phyloP scores from a whole-genome alignment of 2,113 vertebrate genomes.

The Haemorhous mexicanus region DNA sequence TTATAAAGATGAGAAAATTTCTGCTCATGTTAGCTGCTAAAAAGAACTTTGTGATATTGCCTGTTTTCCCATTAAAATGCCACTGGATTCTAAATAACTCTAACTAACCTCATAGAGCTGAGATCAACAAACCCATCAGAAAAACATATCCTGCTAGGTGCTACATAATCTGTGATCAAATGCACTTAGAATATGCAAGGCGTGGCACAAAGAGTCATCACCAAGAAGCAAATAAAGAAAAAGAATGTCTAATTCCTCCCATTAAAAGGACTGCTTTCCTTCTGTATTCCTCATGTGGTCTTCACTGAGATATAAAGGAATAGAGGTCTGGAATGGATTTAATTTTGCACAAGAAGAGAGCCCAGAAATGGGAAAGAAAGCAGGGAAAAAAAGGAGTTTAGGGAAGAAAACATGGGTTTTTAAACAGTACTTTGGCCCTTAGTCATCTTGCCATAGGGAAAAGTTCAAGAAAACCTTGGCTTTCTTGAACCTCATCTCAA shows the following conservation, averaged over 20 bases:
- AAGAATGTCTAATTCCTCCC: background rate
- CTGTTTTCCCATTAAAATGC: background rate
- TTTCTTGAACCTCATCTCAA: background rate
- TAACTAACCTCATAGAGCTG: background rate
- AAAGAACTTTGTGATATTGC: background rate
- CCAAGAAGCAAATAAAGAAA: background rate
- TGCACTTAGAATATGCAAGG: background rate
- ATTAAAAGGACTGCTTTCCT: background rate
- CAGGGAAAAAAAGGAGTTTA: background rate
- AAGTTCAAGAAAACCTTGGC: background rate
- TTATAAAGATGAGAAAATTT: background rate
- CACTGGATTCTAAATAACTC: background rate
- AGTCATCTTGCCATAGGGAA: background rate
- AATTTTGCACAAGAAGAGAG: background rate
- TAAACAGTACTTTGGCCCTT: background rate
- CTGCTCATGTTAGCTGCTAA: background rate
- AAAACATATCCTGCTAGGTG: background rate
- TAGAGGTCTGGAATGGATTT: background rate
- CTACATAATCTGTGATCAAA: background rate
- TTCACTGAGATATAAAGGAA: background rate
- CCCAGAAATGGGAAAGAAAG: background rate
- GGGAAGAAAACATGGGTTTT: background rate
- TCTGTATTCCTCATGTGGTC: background rate
- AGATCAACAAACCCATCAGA: background rate
- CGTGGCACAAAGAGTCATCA: background rate